Evolutionary conservation across 2,113 vertebrate species (phyloP), one percentile per base, ranked within the genome.

Genomic region (Hydrolagus affinis): DNA sequence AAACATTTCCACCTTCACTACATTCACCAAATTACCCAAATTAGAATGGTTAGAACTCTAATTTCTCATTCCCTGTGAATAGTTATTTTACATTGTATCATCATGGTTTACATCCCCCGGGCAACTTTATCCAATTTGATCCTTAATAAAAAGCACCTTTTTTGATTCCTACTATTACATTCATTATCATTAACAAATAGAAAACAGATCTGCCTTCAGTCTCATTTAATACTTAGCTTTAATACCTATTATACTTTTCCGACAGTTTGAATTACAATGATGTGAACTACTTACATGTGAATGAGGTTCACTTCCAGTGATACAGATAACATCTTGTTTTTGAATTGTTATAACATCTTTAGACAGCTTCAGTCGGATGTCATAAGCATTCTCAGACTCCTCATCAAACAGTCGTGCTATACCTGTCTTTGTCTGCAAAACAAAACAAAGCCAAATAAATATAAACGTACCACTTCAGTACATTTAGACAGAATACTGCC

Each of bases 261-360:
- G 66, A 64, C 28, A 11, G 19, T 1, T 83, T 28, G 28, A 12
- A 32, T 66, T 66, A 14, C 62, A 80, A 80, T 66, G 44, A 44
- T 44, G 44, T 44, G 88, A 88, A 91, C 90, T 92, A 97, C 97
- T 98, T 96, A 98, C 96, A 91, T 95, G 95, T 95, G 93, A 89
- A 88, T 94, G 90, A 86, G 90, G 91, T 87, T 93, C 91, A 86
- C 89, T 92, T 90, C 94, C 95, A 87, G 89, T 91, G 66, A 94
- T 91, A 89, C 95, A 95, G 90, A 98, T 75, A 88, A 98, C 95
- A 86, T 98, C 97, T 92, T 96, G 95, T 87, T 94, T 97, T 92
- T 98, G 97, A 89, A 98, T 90, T 87, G 95, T 97, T 89, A 98
- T 90, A 71, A 90, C 90, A 88, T 97, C 96, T 91, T 93, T 95